Evolutionary conservation across 2,113 vertebrate species (phyloP).

Genomic region (Gopherus flavomarginatus): DNA sequence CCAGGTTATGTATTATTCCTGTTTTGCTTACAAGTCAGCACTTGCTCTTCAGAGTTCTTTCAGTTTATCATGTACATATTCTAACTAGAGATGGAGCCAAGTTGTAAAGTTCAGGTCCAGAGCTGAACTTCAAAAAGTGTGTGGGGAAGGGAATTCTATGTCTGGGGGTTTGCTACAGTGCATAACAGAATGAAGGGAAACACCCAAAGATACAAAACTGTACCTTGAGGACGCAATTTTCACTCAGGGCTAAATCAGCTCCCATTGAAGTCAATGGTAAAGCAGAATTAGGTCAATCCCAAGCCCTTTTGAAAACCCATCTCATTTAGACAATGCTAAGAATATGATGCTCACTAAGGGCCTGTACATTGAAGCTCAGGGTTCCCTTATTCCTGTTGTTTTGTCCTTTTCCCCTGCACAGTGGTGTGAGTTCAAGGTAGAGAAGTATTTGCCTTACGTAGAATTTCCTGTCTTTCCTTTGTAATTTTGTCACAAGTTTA

Average conservation of each 20-base stretch:
- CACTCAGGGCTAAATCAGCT: background rate
- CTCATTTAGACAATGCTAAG: background rate
- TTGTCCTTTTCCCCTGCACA: background rate
- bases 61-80: background rate
- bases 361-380: background rate
- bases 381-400: background rate
- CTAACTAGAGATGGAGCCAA: fast-evolving
- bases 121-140: background rate
- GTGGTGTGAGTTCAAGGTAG: background rate
- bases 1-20: background rate
- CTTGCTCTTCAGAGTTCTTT: background rate
- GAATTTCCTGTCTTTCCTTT: background rate
- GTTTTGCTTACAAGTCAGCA: background rate
- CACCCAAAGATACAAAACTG: background rate
- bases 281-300: background rate
- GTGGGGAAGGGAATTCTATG: background rate
- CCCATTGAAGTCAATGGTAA: background rate
- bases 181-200: background rate
- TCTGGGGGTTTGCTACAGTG: background rate
- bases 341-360: background rate
- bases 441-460: conserved; percentile 11
- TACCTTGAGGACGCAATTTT: background rate
- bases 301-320: background rate
- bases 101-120: background rate
- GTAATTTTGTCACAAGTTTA: conserved; percentile 15